phyloP scores from a whole-genome alignment of 2,888 invertebrate species.

The Chrysodeixis includens region DNA sequence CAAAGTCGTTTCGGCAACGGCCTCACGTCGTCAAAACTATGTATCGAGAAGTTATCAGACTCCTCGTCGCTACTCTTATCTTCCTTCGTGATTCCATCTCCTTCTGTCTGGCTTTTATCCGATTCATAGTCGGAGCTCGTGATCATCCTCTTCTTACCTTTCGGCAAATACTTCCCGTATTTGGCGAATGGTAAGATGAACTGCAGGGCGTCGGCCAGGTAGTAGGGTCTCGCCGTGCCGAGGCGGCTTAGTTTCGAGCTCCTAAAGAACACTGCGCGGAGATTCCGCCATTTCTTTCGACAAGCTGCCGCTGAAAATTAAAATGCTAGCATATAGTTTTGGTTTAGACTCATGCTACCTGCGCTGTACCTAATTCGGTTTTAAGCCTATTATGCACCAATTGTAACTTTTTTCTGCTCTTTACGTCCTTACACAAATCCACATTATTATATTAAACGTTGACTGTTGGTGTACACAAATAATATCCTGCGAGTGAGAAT shows the following conservation, averaged over 20 bases:
- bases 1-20: conserved; percentile 14
- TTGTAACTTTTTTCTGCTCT: too few species aligned
- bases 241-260: conserved; percentile 40
- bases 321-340: too few species aligned
- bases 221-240: conserved; percentile 56
- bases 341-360: too few species aligned
- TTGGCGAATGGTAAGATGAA: conserved; percentile 45
- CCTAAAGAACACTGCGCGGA: conserved; percentile 58
- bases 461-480: too few species aligned
- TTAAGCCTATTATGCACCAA: too few species aligned
- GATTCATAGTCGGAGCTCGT: too few species aligned
- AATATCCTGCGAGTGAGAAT: too few species aligned
- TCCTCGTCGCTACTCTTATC: conserved; percentile 23
- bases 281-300: conserved; percentile 59
- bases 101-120: conserved; percentile 9
- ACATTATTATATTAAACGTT: too few species aligned
- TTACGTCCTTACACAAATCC: too few species aligned
- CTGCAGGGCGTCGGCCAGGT: conserved; percentile 53
- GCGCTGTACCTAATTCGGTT: too few species aligned
- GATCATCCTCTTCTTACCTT: too few species aligned
- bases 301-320: conserved; percentile 52
- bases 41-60: conserved; percentile 1
- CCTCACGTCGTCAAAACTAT: conserved; percentile 8
- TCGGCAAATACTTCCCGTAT: too few species aligned
- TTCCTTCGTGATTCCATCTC: conserved; percentile 29